A percentile compares a stretch with the other conserved stretches of the same genome.
Conservation (phyloP, 2,888 invertebrate species). For the Cordilura impudica region DNA sequence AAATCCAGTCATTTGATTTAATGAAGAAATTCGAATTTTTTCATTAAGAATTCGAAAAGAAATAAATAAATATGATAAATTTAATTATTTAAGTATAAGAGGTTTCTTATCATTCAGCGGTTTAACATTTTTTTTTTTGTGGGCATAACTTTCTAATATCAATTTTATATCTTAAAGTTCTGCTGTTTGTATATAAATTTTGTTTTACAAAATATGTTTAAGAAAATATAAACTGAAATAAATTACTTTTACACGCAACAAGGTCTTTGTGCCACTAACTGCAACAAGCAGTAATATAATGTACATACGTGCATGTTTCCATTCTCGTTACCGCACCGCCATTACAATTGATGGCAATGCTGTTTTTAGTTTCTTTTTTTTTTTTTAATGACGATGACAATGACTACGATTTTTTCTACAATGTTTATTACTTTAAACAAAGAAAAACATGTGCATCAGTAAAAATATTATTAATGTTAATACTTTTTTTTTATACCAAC, state of each 20-base stretch:
- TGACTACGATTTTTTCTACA: not conserved
- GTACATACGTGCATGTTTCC: not conserved
- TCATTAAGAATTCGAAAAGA: too few relatives aligned
- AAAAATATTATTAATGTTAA: not conserved
- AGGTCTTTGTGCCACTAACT: conserved; percentile 47
- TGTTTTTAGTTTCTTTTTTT: not conserved
- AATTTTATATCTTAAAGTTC: too few relatives aligned
- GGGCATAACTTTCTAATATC: too few relatives aligned
- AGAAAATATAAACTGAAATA: not conserved
- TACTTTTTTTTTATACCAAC: not conserved
- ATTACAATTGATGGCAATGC: not conserved
- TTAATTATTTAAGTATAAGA: too few relatives aligned
- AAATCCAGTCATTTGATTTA: too few relatives aligned
- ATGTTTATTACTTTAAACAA: not conserved
- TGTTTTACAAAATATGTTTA: not conserved
- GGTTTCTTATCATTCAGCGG: too few relatives aligned
- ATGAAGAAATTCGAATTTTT: too few relatives aligned
- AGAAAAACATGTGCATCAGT: conserved; percentile 32
- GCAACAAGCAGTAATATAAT: not conserved
- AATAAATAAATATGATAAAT: too few relatives aligned
- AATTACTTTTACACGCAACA: conserved; percentile 26
- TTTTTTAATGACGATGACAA: conserved; percentile 9
- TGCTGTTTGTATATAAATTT: too few relatives aligned
- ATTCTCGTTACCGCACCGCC: not conserved
- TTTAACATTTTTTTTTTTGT: too few relatives aligned